These are phyloP conservation scores for Capitulum mitella DNA, from an alignment of 2,888 invertebrate species.

Conservation along the genomic window DNA sequence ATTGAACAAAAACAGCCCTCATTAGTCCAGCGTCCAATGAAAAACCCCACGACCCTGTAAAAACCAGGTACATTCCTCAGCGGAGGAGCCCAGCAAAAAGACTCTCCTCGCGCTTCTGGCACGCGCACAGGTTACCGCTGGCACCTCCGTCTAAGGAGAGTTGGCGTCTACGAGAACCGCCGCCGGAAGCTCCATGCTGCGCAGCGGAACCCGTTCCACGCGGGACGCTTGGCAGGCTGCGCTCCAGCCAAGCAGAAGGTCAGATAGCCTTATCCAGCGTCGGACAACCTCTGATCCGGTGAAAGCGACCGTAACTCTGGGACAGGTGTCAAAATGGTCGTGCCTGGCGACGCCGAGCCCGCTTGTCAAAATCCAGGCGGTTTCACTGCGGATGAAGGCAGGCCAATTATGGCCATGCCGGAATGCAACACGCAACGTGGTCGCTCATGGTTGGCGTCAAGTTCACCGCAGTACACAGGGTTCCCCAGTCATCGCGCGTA, in stretches of 20 bases:
- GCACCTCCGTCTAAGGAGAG: not conserved
- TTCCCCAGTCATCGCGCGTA: too few species aligned
- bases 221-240: too few species aligned
- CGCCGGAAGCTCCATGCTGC: too few species aligned
- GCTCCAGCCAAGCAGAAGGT: too few species aligned
- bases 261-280: not conserved
- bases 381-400: not conserved
- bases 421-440: not conserved
- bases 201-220: too few species aligned
- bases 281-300: not conserved
- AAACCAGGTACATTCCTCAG: not conserved
- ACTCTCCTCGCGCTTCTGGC: not conserved
- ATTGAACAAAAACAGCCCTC: too few species aligned
- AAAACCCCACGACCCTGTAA: not conserved
- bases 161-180: not conserved
- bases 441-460: not conserved
- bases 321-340: not conserved
- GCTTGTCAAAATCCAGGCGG: not conserved
- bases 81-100: not conserved
- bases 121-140: not conserved
- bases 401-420: not conserved
- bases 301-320: not conserved
- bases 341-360: not conserved
- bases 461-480: too few species aligned
- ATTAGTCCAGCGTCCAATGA: not conserved